Evolutionary conservation across 2,797 vertebrate genomes (phyloP).

Genomic region (Sus cebifrons): DNA sequence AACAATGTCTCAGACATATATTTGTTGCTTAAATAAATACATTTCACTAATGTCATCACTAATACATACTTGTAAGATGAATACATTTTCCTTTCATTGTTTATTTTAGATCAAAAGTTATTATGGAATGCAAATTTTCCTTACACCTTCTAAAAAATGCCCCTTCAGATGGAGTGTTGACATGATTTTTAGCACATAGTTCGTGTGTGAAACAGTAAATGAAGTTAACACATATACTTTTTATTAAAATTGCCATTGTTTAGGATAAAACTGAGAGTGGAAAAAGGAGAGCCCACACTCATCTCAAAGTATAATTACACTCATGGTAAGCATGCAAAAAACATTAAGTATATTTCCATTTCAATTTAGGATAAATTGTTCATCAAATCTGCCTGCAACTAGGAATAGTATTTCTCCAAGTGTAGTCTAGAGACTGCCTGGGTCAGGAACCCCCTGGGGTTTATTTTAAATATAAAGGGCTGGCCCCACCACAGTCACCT

Average conservation of each 20-base stretch:
- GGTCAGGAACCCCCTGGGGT: not conserved
- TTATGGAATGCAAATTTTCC: conserved; percentile 55
- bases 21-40: not conserved
- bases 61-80: not conserved
- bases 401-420: conserved; percentile 18
- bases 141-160: conserved; percentile 44
- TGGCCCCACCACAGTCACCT: not conserved
- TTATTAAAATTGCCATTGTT: conserved; percentile 54
- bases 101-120: conserved; percentile 60
- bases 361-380: conserved; percentile 11
- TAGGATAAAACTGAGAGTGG: not conserved
- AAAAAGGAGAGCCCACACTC: not conserved
- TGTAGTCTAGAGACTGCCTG: not conserved
- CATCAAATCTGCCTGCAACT: conserved; percentile 42
- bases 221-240: conserved; percentile 60
- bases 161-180: conserved; percentile 62
- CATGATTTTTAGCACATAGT: conserved; percentile 65
- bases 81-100: conserved; percentile 39
- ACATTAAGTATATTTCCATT: conserved; percentile 11
- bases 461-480: conserved; percentile 49
- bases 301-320: not conserved
- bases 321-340: not conserved
- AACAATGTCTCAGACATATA: not conserved
- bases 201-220: conserved; percentile 58
- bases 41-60: not conserved